Percentiles rank a stretch among this genome's conserved stretches.
Conservation (phyloP, 2,888 invertebrate species). For the Ophion ellenae region DNA sequence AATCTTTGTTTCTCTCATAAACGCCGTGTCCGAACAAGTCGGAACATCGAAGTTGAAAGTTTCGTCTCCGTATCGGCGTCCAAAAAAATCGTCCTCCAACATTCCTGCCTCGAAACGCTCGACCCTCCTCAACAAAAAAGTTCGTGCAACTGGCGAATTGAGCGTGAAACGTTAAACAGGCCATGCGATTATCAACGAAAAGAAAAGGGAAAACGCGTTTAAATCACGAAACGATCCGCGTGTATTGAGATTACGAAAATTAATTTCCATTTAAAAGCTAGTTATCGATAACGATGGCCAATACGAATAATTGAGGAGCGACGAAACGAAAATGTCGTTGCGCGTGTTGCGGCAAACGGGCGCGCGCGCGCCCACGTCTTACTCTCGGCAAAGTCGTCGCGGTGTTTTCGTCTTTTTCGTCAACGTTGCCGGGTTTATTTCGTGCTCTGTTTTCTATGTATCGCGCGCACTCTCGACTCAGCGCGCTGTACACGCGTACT, state of each 20-base stretch:
- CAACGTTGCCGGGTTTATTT: constrained; percentile 58
- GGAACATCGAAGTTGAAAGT: too few relatives aligned
- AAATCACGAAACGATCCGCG: neutral
- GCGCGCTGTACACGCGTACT: neutral
- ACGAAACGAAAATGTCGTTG: constrained; percentile 32
- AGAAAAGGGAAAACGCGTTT: neutral
- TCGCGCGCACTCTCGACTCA: constrained; percentile 13
- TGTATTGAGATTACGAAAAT: neutral
- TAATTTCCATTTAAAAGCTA: neutral
- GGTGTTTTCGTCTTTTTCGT: constrained; percentile 22
- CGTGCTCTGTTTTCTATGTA: constrained; percentile 33
- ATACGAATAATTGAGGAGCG: neutral
- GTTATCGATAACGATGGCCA: neutral
- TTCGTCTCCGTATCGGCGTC: too few relatives aligned
- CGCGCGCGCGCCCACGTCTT: neutral
- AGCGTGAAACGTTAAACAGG: neutral
- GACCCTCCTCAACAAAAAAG: neutral
- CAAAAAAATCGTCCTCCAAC: too few relatives aligned
- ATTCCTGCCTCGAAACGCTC: neutral
- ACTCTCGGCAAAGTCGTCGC: constrained; percentile 36
- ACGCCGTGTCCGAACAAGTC: too few relatives aligned
- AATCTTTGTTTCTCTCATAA: too few relatives aligned
- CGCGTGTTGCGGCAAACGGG: constrained; percentile 43
- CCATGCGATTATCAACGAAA: neutral
- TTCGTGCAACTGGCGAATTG: neutral